phyloP scores from a whole-genome alignment of 2,888 invertebrate genomes.

The Lasioglossum morio region DNA sequence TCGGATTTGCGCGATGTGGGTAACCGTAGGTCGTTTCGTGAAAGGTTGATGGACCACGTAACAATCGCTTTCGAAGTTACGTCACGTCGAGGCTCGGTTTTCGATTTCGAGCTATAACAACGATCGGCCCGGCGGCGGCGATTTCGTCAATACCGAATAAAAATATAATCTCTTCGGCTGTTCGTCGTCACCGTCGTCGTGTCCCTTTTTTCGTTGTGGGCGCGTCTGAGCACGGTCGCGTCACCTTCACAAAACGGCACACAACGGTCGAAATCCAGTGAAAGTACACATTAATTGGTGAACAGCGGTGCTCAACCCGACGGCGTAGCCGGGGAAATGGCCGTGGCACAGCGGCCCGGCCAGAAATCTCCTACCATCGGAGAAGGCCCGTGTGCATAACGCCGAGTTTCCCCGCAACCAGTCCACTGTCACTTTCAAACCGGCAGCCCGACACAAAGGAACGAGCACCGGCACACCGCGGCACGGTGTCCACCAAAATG shows the following conservation, averaged over 20 bases:
- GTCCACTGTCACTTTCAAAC: constrained; percentile 83
- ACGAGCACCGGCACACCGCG: constrained; percentile 50
- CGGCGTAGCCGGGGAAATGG: not conserved
- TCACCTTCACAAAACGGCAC: constrained; percentile 13
- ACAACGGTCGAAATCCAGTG: constrained; percentile 75
- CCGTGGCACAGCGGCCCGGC: not conserved
- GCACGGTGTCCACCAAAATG: constrained; percentile 52
- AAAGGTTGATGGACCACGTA: constrained; percentile 55
- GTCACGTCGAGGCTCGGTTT: constrained; percentile 26
- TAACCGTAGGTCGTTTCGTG: constrained; percentile 20
- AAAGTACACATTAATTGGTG: constrained; percentile 77
- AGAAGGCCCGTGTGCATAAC: constrained; percentile 60
- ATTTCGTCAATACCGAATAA: constrained; percentile 21
- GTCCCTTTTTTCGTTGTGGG: not conserved
- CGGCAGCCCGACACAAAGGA: constrained; percentile 79
- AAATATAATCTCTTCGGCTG: not conserved
- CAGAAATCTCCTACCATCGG: constrained; percentile 75
- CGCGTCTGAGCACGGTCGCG: not conserved
- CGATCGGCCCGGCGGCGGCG: not conserved
- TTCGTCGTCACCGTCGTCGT: not conserved
- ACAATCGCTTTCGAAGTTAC: constrained; percentile 65
- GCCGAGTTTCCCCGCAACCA: constrained; percentile 74
- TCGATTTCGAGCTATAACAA: constrained; percentile 32
- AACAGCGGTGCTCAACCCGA: constrained; percentile 69
- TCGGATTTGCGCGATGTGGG: not conserved